Conservation (phyloP, 2,797 vertebrate species). For the Anableps anableps region DNA sequence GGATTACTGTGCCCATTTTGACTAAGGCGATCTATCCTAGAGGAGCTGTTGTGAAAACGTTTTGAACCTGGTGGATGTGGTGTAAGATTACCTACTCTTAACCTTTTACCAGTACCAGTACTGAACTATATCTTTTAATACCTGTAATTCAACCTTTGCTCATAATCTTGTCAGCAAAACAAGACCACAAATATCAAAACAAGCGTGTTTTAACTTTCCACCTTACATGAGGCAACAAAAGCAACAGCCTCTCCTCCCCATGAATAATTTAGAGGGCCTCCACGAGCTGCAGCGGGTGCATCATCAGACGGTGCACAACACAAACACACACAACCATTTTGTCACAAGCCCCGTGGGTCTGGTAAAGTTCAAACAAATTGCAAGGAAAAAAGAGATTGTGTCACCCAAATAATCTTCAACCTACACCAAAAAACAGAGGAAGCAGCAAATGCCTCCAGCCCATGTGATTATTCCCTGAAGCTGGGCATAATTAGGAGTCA, state of each 20-base stretch:
- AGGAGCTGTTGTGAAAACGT: neutral
- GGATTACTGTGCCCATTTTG: neutral
- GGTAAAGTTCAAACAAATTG: slow-evolving; percentile 86
- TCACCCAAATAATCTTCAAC: slow-evolving; percentile 69
- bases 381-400: slow-evolving; percentile 48
- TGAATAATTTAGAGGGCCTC: slow-evolving; percentile 82
- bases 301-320: slow-evolving; percentile 72
- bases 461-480: slow-evolving; percentile 89
- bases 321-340: slow-evolving; percentile 82
- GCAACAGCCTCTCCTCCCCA: slow-evolving; percentile 78
- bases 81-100: neutral
- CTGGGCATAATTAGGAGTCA: slow-evolving; percentile 93
- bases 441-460: slow-evolving; percentile 67
- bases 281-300: slow-evolving; percentile 67
- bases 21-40: neutral
- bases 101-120: neutral
- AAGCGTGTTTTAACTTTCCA: slow-evolving; percentile 75
- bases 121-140: slow-evolving; percentile 22
- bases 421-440: slow-evolving; percentile 53
- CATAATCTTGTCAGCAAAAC: slow-evolving; percentile 57
- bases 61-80: neutral
- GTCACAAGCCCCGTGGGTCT: slow-evolving; percentile 81
- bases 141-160: slow-evolving; percentile 55
- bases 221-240: slow-evolving; percentile 77
- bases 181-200: slow-evolving; percentile 69